A percentile compares a stretch with the other conserved stretches of the same genome.
Conservation (phyloP, 1,140 invertebrate genomes). For the Atta texana region DNA sequence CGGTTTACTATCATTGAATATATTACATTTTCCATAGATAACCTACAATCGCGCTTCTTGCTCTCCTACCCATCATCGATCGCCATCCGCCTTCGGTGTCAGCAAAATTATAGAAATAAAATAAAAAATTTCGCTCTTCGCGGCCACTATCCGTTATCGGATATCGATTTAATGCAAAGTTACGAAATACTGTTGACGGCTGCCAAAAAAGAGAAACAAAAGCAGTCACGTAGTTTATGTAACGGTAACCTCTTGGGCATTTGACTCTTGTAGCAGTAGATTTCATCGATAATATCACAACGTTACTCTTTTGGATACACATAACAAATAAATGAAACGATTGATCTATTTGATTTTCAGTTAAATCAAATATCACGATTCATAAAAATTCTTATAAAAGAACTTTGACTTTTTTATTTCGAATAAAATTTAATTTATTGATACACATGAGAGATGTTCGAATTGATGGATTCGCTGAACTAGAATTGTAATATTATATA, state of each 20-base stretch:
- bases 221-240: conserved; percentile 36
- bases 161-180: conserved; percentile 70
- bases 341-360: conserved; percentile 15
- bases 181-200: conserved; percentile 57
- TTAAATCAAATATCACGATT: neutral
- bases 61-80: conserved; percentile 47
- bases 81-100: conserved; percentile 49
- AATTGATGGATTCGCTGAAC: neutral
- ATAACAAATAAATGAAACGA: conserved; percentile 52
- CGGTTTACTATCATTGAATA: conserved; percentile 51
- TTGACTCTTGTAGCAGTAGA: conserved; percentile 28
- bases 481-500: neutral
- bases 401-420: neutral
- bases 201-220: conserved; percentile 52
- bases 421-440: neutral
- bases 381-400: neutral
- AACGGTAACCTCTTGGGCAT: conserved; percentile 59
- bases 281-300: conserved; percentile 43
- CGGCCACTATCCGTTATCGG: conserved; percentile 13
- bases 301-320: conserved; percentile 16
- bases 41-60: conserved; percentile 52
- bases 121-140: conserved; percentile 26
- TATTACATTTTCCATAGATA: conserved; percentile 65
- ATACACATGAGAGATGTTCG: neutral
- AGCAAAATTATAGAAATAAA: conserved; percentile 66